A percentile compares a stretch with the other conserved stretches of the same genome.
phyloP scores from a whole-genome alignment of 2,113 vertebrate species.

The Coreoperca whiteheadi region DNA sequence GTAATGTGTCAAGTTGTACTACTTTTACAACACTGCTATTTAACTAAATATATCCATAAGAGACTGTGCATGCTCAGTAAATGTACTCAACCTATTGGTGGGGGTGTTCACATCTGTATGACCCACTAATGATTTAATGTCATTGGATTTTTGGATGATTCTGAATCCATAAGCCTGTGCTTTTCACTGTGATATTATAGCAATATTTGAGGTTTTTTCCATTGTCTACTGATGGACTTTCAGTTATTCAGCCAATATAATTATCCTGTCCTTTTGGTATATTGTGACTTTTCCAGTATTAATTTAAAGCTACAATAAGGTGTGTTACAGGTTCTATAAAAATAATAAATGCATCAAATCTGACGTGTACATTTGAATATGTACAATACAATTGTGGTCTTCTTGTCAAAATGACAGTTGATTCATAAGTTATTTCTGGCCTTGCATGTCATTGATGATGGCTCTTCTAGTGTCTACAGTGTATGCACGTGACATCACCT shows the following conservation, averaged over 20 bases:
- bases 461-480: neutral
- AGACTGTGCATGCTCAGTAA: constrained; percentile 34
- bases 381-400: neutral
- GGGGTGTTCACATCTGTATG: neutral
- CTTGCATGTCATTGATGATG: neutral
- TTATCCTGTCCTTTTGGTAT: neutral
- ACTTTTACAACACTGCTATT: constrained; percentile 10
- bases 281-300: constrained; percentile 13
- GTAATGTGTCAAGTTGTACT: constrained; percentile 14
- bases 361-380: constrained; percentile 5
- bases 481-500: neutral
- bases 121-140: neutral
- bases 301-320: constrained; percentile 3
- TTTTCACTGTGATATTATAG: constrained; percentile 38
- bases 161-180: constrained; percentile 3
- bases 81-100: neutral
- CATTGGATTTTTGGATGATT: constrained; percentile 2
- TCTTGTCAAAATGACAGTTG: neutral
- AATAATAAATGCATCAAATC: constrained; percentile 38
- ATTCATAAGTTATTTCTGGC: neutral
- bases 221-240: neutral
- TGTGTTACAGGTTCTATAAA: constrained; percentile 4
- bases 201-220: neutral
- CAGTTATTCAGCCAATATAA: neutral
- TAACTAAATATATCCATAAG: constrained; percentile 3